Percentiles rank a stretch among this genome's conserved stretches.
Conservation (phyloP, 2,797 vertebrate genomes). For the Cyprinella venusta region DNA sequence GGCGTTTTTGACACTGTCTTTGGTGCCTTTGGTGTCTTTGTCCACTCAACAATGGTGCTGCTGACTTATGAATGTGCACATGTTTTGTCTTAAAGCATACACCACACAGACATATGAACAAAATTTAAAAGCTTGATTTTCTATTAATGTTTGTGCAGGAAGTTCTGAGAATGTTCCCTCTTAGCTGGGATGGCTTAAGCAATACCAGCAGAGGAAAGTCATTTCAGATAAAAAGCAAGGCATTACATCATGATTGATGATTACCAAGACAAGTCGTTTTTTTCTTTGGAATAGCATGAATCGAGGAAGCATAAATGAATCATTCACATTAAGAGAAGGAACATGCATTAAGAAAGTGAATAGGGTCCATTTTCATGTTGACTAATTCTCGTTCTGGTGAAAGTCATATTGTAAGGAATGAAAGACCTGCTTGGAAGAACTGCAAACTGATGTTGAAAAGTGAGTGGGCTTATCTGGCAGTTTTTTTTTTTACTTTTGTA, state of each 20-base stretch:
- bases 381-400: neutral
- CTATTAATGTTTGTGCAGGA: neutral
- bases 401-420: neutral
- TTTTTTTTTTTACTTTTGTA: neutral
- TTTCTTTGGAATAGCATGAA: neutral
- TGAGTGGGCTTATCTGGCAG: neutral
- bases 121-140: too few relatives aligned
- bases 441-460: conserved; percentile 12
- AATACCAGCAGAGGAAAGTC: neutral
- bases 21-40: too few relatives aligned
- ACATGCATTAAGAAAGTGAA: neutral
- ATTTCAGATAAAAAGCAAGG: neutral
- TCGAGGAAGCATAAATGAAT: neutral
- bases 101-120: too few relatives aligned
- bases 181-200: neutral
- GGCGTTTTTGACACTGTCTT: too few relatives aligned
- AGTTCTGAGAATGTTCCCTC: neutral
- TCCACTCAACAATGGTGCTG: too few relatives aligned
- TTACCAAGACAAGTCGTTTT: neutral
- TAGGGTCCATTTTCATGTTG: neutral
- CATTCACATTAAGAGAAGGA: neutral
- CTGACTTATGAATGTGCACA: too few relatives aligned
- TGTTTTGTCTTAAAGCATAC: too few relatives aligned
- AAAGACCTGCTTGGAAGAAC: neutral
- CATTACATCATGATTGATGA: neutral